Percentiles rank a stretch among this genome's conserved stretches.
These are phyloP conservation scores for Canis aureus DNA, from an alignment of 2,113 vertebrate genomes.

Conservation along the genomic window DNA sequence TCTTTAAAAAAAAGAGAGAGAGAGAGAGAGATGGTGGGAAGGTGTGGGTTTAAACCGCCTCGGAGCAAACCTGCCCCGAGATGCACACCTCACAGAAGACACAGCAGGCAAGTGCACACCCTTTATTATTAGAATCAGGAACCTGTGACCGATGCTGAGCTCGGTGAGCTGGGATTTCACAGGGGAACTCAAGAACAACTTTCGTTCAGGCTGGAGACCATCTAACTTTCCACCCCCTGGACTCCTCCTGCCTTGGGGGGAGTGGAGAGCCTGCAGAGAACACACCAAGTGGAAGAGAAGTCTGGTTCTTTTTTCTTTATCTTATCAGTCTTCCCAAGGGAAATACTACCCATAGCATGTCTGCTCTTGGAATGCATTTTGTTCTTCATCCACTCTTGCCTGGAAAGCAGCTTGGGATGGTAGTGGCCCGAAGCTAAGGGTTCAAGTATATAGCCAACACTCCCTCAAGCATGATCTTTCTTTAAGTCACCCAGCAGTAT, in stretches of 20 bases:
- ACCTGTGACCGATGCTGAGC: neutral
- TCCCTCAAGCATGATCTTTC: neutral
- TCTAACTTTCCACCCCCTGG: neutral
- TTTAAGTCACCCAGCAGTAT: neutral
- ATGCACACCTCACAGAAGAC: neutral
- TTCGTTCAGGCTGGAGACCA: neutral
- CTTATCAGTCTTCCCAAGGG: neutral
- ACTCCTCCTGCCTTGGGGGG: neutral
- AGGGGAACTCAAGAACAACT: neutral
- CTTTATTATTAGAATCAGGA: neutral
- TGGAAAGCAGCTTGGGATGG: neutral
- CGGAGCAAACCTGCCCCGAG: neutral
- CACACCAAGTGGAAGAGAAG: neutral
- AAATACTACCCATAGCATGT: neutral
- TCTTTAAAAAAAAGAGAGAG: too few relatives aligned
- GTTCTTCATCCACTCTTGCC: neutral
- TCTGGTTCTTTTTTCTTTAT: neutral
- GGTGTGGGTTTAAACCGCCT: neutral
- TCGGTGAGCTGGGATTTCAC: neutral
- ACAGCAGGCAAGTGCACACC: neutral
- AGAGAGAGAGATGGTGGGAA: neutral
- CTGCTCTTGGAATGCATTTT: neutral
- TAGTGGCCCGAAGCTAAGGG: neutral
- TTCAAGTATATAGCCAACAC: neutral
- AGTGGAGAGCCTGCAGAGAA: neutral